Evolutionary conservation across 2,113 vertebrate genomes (phyloP).

Genomic region (Ictalurus furcatus): DNA sequence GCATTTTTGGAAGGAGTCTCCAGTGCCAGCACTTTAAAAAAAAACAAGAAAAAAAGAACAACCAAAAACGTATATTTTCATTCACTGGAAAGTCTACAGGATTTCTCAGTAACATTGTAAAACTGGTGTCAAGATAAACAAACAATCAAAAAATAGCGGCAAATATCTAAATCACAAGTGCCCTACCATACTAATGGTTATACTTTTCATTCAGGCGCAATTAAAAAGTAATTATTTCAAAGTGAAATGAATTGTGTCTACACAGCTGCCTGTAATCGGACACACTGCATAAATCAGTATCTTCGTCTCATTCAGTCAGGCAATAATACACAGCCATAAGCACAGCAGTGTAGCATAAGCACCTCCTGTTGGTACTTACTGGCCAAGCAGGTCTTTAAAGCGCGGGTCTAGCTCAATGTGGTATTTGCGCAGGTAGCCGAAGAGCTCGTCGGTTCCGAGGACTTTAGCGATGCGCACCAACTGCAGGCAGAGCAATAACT

Average conservation of each 20-base stretch:
- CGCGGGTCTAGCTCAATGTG: slow-evolving; percentile 97
- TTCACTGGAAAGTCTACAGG: too few species aligned
- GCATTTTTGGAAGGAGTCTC: neutral
- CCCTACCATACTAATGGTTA: neutral
- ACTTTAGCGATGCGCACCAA: slow-evolving; percentile 97
- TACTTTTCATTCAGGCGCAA: neutral
- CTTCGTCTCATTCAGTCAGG: neutral
- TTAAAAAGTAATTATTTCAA: neutral
- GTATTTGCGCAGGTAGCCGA: slow-evolving; percentile 95
- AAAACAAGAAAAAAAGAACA: neutral
- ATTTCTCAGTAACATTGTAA: too few species aligned
- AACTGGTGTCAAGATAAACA: neutral
- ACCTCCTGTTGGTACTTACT: slow-evolving; percentile 79
- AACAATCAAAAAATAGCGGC: neutral
- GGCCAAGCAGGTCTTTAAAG: slow-evolving; percentile 97
- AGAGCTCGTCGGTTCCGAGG: slow-evolving; percentile 95
- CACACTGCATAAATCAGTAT: neutral
- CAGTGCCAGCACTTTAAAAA: neutral
- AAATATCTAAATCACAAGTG: neutral
- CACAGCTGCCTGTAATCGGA: neutral
- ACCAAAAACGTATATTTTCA: too few species aligned
- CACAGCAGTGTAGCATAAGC: neutral
- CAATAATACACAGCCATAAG: neutral
- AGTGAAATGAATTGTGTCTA: neutral
- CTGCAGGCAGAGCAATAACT: slow-evolving; percentile 70